phyloP scores from a whole-genome alignment of 1,140 invertebrate species.

The Dryas iulia region DNA sequence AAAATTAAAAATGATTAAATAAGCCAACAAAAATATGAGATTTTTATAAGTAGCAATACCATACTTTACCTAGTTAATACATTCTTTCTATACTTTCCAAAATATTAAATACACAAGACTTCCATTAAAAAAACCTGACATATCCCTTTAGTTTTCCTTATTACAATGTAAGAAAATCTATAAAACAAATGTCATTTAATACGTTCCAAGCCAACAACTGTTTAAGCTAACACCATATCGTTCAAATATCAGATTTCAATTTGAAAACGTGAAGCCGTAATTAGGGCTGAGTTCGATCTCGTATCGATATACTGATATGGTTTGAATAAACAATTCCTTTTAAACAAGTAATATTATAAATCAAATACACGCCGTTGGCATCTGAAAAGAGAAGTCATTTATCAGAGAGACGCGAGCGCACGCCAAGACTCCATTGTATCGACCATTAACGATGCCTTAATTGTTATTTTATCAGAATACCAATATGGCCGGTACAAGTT shows the following conservation, averaged over 20 bases:
- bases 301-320: constrained; percentile 56
- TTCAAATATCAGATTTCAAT: constrained; percentile 1
- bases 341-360: constrained; percentile 75
- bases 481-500: constrained; percentile 55
- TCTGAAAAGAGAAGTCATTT: constrained; percentile 63
- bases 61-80: too few relatives aligned
- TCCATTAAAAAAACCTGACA: too few relatives aligned
- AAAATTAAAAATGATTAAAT: too few relatives aligned
- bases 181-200: background rate
- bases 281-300: constrained; percentile 48
- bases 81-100: too few relatives aligned
- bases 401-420: constrained; percentile 61
- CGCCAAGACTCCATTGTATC: constrained; percentile 52
- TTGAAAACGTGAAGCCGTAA: constrained; percentile 11
- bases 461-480: constrained; percentile 74
- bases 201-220: background rate
- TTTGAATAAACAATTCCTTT: constrained; percentile 70
- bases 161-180: background rate
- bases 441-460: constrained; percentile 68
- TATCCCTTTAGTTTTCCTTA: background rate
- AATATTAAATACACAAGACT: too few relatives aligned
- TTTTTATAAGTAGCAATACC: too few relatives aligned
- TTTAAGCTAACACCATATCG: background rate
- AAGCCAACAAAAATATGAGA: too few relatives aligned
- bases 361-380: constrained; percentile 69